A percentile compares a stretch with the other conserved stretches of the same genome.
Conservation (phyloP, 2,797 vertebrate species). For the Tolypeutes matacus region DNA sequence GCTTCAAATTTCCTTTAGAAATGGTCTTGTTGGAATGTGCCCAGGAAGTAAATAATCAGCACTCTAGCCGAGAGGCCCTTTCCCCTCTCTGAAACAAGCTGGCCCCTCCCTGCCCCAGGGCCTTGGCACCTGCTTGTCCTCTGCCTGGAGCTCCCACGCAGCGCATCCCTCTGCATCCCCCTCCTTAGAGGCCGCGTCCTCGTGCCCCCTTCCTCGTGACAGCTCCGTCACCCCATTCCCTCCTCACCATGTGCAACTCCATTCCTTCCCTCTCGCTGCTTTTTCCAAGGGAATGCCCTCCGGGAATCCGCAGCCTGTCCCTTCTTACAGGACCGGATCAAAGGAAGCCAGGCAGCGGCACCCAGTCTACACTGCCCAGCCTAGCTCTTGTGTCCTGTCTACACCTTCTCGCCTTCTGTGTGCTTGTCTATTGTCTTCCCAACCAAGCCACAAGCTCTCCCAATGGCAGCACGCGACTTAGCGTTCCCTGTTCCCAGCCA, state of each 20-base stretch:
- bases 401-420: accelerated
- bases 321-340: background rate
- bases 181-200: background rate
- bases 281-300: background rate
- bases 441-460: background rate
- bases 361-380: background rate
- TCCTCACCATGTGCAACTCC: accelerated
- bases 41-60: background rate
- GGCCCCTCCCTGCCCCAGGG: background rate
- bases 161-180: background rate
- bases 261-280: background rate
- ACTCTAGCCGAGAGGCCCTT: background rate
- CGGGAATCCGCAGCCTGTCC: background rate
- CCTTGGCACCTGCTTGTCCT: background rate
- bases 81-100: background rate
- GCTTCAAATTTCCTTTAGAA: background rate
- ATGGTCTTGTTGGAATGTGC: background rate
- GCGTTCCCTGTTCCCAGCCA: too few species aligned
- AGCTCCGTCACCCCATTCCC: background rate
- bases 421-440: too few species aligned
- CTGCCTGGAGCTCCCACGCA: background rate
- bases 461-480: too few species aligned
- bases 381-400: background rate
- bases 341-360: too few species aligned
- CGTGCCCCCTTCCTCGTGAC: accelerated